Evolutionary conservation across 2,888 invertebrate genomes (phyloP).

Genomic region (Thera obeliscata): DNA sequence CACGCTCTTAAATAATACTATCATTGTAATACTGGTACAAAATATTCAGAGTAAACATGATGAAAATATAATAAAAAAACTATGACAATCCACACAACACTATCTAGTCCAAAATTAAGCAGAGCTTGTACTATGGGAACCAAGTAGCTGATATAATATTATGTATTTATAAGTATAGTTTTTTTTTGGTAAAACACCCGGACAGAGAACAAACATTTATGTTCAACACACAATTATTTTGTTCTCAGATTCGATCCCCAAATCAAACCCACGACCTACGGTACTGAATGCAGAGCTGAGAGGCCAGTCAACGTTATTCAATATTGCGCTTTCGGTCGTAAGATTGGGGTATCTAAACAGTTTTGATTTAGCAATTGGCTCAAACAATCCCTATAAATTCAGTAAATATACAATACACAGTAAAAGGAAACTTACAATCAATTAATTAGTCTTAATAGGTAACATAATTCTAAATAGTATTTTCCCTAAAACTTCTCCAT

Average conservation of each 20-base stretch:
- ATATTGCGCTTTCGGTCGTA: not conserved
- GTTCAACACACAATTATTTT: no score
- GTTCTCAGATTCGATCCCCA: no score
- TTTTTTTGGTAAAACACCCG: no score
- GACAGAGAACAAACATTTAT: no score
- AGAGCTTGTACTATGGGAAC: no score
- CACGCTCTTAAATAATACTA: constrained; percentile 34
- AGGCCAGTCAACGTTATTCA: not conserved
- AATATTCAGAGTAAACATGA: not conserved
- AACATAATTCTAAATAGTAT: not conserved
- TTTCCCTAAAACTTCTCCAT: constrained; percentile 7
- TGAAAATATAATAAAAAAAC: not conserved
- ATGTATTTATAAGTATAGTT: no score
- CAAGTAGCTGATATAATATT: no score
- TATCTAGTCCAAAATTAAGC: no score
- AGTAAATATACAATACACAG: not conserved
- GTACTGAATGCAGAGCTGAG: not conserved
- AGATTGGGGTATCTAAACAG: not conserved
- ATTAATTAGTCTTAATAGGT: not conserved
- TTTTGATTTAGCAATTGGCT: not conserved
- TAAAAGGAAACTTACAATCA: not conserved
- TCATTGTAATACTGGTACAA: constrained; percentile 29
- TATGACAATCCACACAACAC: no score
- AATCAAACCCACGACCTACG: no score
- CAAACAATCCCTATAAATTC: not conserved